Percentiles rank a stretch among this genome's conserved stretches.
These are phyloP conservation scores for Okapia johnstoni DNA, from an alignment of 2,113 vertebrate genomes.

Conservation along the genomic window DNA sequence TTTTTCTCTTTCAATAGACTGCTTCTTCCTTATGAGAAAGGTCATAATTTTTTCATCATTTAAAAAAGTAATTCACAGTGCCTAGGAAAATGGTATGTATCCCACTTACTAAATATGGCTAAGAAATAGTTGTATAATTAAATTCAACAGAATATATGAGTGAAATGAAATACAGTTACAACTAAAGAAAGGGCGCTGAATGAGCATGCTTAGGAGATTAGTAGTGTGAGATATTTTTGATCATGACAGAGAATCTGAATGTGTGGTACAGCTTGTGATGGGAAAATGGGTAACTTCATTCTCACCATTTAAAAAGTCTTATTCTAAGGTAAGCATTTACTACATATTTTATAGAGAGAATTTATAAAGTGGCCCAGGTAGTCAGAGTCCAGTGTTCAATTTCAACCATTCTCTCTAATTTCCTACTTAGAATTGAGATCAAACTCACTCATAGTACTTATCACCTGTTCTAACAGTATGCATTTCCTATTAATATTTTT, in stretches of 20 bases:
- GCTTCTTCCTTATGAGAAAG: background rate
- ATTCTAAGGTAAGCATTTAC: conserved; percentile 11
- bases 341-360: conserved; percentile 34
- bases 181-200: conserved; percentile 9
- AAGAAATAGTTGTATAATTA: background rate
- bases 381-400: background rate
- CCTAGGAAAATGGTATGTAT: background rate
- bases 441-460: background rate
- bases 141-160: background rate
- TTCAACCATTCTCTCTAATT: background rate
- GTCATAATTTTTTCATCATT: background rate
- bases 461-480: background rate
- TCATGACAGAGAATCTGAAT: background rate
- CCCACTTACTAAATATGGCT: background rate
- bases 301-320: background rate
- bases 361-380: background rate
- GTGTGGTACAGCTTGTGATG: background rate
- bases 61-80: background rate
- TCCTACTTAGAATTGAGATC: conserved; percentile 1
- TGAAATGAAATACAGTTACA: background rate
- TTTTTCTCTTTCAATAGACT: background rate
- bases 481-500: background rate
- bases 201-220: background rate
- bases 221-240: background rate
- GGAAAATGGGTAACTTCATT: background rate